phyloP scores from a whole-genome alignment of 2,888 invertebrate species.

The Ptychoptera contaminata region DNA sequence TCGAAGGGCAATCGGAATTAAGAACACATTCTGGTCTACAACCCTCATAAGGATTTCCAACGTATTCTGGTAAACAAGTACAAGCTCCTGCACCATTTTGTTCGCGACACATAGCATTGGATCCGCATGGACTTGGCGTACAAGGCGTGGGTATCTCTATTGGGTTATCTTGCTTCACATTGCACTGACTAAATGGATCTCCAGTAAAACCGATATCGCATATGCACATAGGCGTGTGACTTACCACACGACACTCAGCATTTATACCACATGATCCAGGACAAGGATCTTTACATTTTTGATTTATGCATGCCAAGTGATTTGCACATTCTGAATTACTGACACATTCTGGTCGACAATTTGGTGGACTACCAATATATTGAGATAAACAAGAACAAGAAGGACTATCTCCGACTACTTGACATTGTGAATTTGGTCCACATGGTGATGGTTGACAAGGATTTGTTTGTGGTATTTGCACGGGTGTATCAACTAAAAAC shows the following conservation, averaged over 20 bases:
- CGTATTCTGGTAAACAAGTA: conserved; percentile 46
- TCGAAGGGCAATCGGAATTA: conserved; percentile 58
- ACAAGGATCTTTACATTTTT: conserved; percentile 58
- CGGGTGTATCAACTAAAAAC: conserved; percentile 23
- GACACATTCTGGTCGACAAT: conserved; percentile 53
- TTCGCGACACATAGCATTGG: conserved; percentile 50
- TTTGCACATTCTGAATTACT: conserved; percentile 52
- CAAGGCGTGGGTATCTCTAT: conserved; percentile 34
- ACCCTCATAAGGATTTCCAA: conserved; percentile 50
- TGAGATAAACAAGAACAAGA: conserved; percentile 46
- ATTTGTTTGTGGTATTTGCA: conserved; percentile 19
- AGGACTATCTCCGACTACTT: conserved; percentile 28
- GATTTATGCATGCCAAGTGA: conserved; percentile 50
- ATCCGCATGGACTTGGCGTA: conserved; percentile 47
- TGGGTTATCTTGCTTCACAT: conserved; percentile 21
- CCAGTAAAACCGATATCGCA: conserved; percentile 47
- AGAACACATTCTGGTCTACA: conserved; percentile 68
- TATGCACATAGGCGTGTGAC: conserved; percentile 40
- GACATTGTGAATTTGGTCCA: conserved; percentile 49
- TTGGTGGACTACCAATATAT: conserved; percentile 52
- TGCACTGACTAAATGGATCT: conserved; percentile 44
- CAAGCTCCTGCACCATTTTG: conserved; percentile 49
- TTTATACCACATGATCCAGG: conserved; percentile 43
- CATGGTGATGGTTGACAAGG: conserved; percentile 59
- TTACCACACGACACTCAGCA: conserved; percentile 39